phyloP scores from a whole-genome alignment of 2,113 vertebrate species.

The Leucopternis melanops region DNA sequence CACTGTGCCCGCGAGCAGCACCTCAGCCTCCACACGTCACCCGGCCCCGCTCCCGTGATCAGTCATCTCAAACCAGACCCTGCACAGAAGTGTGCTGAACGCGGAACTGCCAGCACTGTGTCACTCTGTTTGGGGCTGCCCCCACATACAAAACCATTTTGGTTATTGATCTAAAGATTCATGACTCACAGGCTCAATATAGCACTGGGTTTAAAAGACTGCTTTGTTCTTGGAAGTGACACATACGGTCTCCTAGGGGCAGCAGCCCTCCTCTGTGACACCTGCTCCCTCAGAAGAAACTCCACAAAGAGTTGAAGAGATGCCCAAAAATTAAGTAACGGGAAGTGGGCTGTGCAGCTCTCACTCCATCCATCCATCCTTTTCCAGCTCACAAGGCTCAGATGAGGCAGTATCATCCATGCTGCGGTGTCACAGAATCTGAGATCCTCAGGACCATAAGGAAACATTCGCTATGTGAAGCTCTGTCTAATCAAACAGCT shows the following conservation, averaged over 20 bases:
- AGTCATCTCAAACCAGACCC: not conserved
- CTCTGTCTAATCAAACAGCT: not conserved
- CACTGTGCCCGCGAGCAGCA: rapidly evolving
- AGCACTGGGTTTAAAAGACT: not conserved
- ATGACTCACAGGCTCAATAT: conserved; percentile 31
- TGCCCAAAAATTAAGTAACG: not conserved
- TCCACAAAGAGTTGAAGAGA: not conserved
- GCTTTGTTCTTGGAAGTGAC: conserved; percentile 46
- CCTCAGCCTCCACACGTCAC: not conserved
- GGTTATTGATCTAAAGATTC: conserved; percentile 50
- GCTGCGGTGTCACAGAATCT: not conserved
- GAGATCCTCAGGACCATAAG: not conserved
- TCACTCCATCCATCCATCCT: not conserved
- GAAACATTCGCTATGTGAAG: not conserved
- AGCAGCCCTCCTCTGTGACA: not conserved
- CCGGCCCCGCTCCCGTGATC: not conserved
- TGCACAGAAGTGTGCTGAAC: not conserved
- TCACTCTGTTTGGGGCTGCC: conserved; percentile 59
- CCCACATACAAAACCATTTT: conserved; percentile 39
- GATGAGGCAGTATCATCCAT: not conserved
- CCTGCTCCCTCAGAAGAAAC: not conserved
- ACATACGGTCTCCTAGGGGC: not conserved
- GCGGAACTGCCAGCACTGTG: not conserved
- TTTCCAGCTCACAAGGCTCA: not conserved
- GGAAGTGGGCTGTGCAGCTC: not conserved